Evolutionary conservation across 1,140 invertebrate genomes (phyloP).

Genomic region (Euwallacea fornicatus): DNA sequence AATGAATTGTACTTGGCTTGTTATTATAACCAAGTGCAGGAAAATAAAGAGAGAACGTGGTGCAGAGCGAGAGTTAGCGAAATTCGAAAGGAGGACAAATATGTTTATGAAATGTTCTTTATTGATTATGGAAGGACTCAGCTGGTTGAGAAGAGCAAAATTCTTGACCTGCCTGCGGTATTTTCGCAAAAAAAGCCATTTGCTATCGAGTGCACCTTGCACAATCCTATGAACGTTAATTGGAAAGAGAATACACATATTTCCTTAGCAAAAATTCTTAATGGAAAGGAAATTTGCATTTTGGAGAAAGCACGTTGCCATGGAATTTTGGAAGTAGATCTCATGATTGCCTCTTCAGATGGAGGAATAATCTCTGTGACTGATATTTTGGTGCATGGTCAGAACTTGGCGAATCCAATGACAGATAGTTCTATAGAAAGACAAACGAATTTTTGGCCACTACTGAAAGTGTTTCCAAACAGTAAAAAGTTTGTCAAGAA

Average conservation of each 20-base stretch:
- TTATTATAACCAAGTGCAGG: conserved; percentile 26
- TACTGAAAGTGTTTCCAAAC: conserved; percentile 31
- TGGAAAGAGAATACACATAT: conserved; percentile 39
- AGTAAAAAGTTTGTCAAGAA: conserved; percentile 34
- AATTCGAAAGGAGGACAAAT: conserved; percentile 25
- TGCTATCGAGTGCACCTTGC: conserved; percentile 38
- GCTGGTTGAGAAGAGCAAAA: conserved; percentile 26
- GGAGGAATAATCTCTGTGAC: conserved; percentile 36
- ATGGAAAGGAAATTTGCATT: conserved; percentile 40
- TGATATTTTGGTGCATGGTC: conserved; percentile 37
- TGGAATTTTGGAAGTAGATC: conserved; percentile 38
- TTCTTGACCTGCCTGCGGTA: conserved; percentile 30
- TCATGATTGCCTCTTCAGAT: conserved; percentile 41
- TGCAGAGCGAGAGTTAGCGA: conserved; percentile 35
- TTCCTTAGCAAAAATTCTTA: conserved; percentile 36
- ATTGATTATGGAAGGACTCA: conserved; percentile 43
- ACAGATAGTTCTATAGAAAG: background rate
- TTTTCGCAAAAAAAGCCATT: conserved; percentile 31
- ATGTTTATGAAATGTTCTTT: conserved; percentile 38
- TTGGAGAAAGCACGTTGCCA: conserved; percentile 25
- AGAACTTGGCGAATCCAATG: background rate
- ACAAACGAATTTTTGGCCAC: background rate
- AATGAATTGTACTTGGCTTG: conserved; percentile 36
- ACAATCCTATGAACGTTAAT: conserved; percentile 27
- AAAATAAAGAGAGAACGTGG: conserved; percentile 35